Base-by-base conservation (phyloP, 1,140 invertebrate genomes). In the Cherax quadricarinatus region DNA sequence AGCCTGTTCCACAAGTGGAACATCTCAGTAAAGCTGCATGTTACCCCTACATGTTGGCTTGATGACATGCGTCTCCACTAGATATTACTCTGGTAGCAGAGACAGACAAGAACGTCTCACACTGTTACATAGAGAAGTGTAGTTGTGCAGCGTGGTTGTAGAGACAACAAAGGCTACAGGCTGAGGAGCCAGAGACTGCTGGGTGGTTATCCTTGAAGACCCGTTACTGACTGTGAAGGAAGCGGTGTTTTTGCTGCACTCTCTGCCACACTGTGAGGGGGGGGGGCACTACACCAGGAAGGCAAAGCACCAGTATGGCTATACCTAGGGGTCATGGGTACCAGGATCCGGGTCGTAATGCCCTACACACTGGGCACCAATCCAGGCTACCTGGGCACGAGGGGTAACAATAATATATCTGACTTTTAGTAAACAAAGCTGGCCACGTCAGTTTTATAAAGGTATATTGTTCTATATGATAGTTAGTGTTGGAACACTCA, bases 171-270 rank as follows among this genome's bases (percentile, higher is more conserved):
- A 75, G 70, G 24, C n/a, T 75, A 12, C 7, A 9, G n/a, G n/a
- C 14, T 18, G 62, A 66, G 62, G 70, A 30, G n/a, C 70, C 70
- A 12, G 70, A 75, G 70, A 30, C 70, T 75, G 70, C 70, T 75
- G 24, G 70, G n/a, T 75, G 70, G 70, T 75, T 75, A 75, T 75
- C 70, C 70, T 75, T 75, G 70, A 75, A 75, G 70, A 24, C 70
- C 70, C 70, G 70, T 75, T 75, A 75, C 70, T 75, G 70, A n/a
- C 70, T 57, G 53, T 57, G 70, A 30, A n/a, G 21, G 70, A 30
- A 12, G 70, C n/a, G 30, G 24, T 7, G 70, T 75, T 75, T 75
- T 75, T 75, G 21, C 24, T 30, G 70, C n/a, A n/a, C 16, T 75
- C 21, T 12, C 21, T 9, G 57, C 9, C 57, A 60, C 57, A 60